phyloP scores from a whole-genome alignment of 2,797 vertebrate genomes.

The Catostomus latipinnis region DNA sequence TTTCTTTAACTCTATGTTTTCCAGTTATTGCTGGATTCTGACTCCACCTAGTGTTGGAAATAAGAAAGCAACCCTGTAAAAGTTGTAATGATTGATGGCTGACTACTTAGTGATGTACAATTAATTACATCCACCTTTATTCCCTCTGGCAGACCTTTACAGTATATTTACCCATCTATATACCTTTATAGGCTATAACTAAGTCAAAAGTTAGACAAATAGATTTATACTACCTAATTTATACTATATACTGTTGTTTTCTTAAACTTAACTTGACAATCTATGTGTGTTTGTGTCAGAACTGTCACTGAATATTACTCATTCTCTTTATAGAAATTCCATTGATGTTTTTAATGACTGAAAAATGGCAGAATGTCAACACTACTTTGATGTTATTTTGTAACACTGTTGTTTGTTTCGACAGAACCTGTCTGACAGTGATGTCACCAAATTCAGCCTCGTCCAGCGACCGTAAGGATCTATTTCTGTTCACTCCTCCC shows the following conservation, averaged over 20 bases:
- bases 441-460: conserved; percentile 81
- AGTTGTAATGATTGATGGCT: not conserved
- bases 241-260: too few species aligned
- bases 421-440: conserved; percentile 80
- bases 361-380: too few species aligned
- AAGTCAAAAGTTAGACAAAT: too few species aligned
- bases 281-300: not conserved
- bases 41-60: conserved; percentile 73
- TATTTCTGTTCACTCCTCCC: not conserved
- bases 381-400: conserved; percentile 9
- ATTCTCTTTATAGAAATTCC: too few species aligned
- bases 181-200: too few species aligned
- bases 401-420: conserved; percentile 52
- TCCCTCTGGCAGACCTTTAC: too few species aligned
- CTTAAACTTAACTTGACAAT: too few species aligned
- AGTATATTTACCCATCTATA: too few species aligned
- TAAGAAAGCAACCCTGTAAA: not conserved
- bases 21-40: conserved; percentile 44
- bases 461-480: conserved; percentile 84
- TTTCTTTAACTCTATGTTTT: not conserved
- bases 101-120: not conserved
- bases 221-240: too few species aligned
- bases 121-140: not conserved
- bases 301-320: not conserved
- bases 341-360: too few species aligned